These are phyloP conservation scores for Euzophera pinguis DNA, from an alignment of 2,888 invertebrate genomes.

Conservation along the genomic window DNA sequence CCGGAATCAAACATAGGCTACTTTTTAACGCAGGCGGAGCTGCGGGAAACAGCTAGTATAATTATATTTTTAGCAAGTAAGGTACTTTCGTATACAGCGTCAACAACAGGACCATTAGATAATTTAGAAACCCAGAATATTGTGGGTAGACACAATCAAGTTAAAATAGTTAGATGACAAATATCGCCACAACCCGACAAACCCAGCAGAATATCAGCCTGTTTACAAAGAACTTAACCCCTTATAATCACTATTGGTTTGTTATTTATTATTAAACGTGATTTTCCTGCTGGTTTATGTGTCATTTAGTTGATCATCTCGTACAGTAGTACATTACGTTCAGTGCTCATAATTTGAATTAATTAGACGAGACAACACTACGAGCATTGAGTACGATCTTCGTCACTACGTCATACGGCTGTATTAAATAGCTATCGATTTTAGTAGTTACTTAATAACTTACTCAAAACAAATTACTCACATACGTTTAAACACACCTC, in stretches of 20 bases:
- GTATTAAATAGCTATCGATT: background rate
- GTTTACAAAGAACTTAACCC: background rate
- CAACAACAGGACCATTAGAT: no score
- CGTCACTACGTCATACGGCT: slow-evolving; percentile 16
- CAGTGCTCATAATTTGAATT: slow-evolving; percentile 31
- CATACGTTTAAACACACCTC: background rate
- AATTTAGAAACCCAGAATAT: no score
- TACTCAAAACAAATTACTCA: background rate
- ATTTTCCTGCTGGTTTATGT: slow-evolving; percentile 13
- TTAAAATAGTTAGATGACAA: no score
- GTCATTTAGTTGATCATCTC: slow-evolving; percentile 24
- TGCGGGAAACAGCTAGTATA: no score
- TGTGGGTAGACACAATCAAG: no score
- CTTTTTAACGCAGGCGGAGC: no score
- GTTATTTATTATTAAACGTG: slow-evolving; percentile 4
- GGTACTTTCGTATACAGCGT: no score
- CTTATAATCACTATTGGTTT: background rate
- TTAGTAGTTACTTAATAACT: background rate
- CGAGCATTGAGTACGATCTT: slow-evolving; percentile 26
- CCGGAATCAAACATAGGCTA: no score
- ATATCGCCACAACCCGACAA: no score
- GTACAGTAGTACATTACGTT: slow-evolving; percentile 17
- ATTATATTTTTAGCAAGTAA: no score
- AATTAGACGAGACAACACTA: slow-evolving; percentile 24
- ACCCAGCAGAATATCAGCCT: background rate